A percentile compares a stretch with the other conserved stretches of the same genome.
These are phyloP conservation scores for Drosophila subsilvestris DNA, from an alignment of 2,888 invertebrate genomes.

Conservation along the genomic window DNA sequence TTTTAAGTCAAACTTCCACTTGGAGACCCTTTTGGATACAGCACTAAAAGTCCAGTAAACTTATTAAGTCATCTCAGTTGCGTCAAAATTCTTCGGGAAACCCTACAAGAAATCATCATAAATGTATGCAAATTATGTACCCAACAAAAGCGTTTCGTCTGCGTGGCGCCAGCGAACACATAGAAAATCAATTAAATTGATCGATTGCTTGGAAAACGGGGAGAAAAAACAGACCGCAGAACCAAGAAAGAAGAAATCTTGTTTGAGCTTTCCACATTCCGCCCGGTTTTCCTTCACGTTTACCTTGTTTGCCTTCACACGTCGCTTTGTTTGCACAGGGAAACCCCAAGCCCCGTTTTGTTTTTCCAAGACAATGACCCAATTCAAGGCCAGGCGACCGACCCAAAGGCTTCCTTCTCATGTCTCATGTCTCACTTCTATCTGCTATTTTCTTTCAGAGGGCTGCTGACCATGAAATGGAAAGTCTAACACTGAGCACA, in stretches of 20 bases:
- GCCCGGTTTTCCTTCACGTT: slow-evolving; percentile 7
- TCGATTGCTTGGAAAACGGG: slow-evolving; percentile 45
- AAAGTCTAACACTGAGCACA: background rate
- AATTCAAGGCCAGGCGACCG: slow-evolving; percentile 50
- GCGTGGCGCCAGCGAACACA: slow-evolving; percentile 5
- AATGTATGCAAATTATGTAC: background rate
- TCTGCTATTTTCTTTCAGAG: slow-evolving; percentile 8
- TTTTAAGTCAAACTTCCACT: no score
- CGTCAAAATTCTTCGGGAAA: background rate
- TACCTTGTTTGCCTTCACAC: background rate
- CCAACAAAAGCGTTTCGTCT: background rate
- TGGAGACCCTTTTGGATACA: no score
- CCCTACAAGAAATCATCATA: background rate
- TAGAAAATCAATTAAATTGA: slow-evolving; percentile 48
- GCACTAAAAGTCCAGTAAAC: no score
- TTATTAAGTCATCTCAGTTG: background rate
- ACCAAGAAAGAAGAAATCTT: slow-evolving; percentile 3
- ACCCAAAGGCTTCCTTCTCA: slow-evolving; percentile 22
- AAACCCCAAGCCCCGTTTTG: background rate
- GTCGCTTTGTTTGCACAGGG: slow-evolving; percentile 5
- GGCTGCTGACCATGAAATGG: slow-evolving; percentile 15
- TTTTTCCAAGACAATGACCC: slow-evolving; percentile 27
- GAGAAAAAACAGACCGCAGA: slow-evolving; percentile 20
- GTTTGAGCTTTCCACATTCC: slow-evolving; percentile 30
- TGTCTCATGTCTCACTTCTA: slow-evolving; percentile 10